A percentile compares a stretch with the other conserved stretches of the same genome.
Evolutionary conservation across 2,888 invertebrate genomes (phyloP).

Genomic region (Mellilla xanthometata): DNA sequence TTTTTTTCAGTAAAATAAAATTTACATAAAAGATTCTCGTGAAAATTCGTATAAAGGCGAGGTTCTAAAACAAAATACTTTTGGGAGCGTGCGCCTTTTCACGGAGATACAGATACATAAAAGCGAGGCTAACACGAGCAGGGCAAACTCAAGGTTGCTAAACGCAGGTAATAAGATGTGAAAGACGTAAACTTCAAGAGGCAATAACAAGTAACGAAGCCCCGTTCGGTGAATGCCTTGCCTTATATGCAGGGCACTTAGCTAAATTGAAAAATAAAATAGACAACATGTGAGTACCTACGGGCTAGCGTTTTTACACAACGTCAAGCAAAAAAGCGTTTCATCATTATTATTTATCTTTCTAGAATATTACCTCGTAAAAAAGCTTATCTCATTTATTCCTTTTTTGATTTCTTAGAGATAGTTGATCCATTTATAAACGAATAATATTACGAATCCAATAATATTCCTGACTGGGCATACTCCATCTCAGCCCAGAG

Average conservation of each 20-base stretch:
- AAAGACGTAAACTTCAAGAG: slow-evolving; percentile 29
- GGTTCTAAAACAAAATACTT: slow-evolving; percentile 12
- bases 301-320: background rate
- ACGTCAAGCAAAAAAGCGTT: slow-evolving; percentile 6
- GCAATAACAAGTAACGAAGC: slow-evolving; percentile 29
- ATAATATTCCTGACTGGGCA: no score
- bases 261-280: slow-evolving; percentile 26
- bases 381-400: no score
- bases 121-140: slow-evolving; percentile 6
- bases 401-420: no score
- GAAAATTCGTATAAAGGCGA: slow-evolving; percentile 1
- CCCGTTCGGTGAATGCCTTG: slow-evolving; percentile 19
- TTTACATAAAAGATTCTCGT: slow-evolving; percentile 8
- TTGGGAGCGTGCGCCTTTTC: slow-evolving; percentile 3
- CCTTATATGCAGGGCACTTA: slow-evolving; percentile 26
- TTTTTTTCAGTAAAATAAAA: slow-evolving; percentile 1
- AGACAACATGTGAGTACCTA: slow-evolving; percentile 5
- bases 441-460: no score
- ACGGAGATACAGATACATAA: slow-evolving; percentile 6
- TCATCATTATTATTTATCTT: slow-evolving; percentile 7
- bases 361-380: no score
- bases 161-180: slow-evolving; percentile 23
- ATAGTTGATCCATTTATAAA: no score
- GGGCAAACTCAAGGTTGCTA: slow-evolving; percentile 15
- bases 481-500: no score